Base-by-base conservation (phyloP, 2,888 invertebrate species). In the Phaedon cochleariae region DNA sequence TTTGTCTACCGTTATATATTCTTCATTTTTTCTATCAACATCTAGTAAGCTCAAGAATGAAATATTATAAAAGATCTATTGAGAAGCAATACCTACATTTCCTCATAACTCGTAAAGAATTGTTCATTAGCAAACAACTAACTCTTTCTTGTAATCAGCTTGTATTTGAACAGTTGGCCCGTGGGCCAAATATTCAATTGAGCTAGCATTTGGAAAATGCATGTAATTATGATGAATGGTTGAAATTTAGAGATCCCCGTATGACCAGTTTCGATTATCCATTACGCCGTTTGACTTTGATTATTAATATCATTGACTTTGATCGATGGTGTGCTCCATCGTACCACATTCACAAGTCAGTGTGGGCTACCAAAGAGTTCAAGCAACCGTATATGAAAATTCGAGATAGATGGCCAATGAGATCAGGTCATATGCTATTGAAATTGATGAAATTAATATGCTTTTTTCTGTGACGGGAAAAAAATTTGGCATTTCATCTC, bases 221-320 rank as follows among this genome's bases (percentile, higher is more conserved):
- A 55, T 71, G 73, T 78, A 76, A 78, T 78, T 78, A 76, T 74
- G 73, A 71, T 76, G 76, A 76, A 78, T 76, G 69, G 68, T 70
- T 65, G 70, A 74, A 72, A 74, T 74, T 77, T 76, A 64, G 67
- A 64, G 69, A 67, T 64, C 66, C 55, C 34, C 64, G 68, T 68
- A 66, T 65, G 61, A 61, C 68, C 62, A 62, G 67, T 53, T 65
- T 69, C 63, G 69, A 67, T 71, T 72, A 68, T 64, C 62, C 64
- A 65, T 68, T 67, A 59, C 64, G 65, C 65, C 64, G 66, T 76
- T 77, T 76, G 83, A 82, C 81, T 82, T 82, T 82, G 83, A 83
- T 83, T 82, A 80, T 82, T 82, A 83, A 82, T 82, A 81, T 77
- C 79, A 80, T 78, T 82, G 83, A 83, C 83, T 79, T 81, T 83